Evolutionary conservation across 2,888 invertebrate genomes (phyloP), one percentile per base, ranked within the genome.

Genomic region (Parelbella ahira): DNA sequence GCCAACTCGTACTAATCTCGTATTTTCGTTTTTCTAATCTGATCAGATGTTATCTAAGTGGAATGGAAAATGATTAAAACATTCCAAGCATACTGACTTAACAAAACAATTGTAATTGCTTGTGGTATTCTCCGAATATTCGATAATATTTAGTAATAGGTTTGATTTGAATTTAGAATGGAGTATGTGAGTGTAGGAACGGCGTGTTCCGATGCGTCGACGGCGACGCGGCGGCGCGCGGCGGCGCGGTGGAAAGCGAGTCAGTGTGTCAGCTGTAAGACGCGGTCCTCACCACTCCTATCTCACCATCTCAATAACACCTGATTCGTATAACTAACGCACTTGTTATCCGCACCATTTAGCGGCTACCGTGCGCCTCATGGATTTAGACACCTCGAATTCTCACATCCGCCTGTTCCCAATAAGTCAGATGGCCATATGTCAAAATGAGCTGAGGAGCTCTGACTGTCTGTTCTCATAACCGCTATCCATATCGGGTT

Each of bases 181-280:
- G 15, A 15, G 4, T 15, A 15, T 15, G 15, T 15, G 15, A 15
- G 15, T 15, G 15, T 2, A 3, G 2, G 15, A 15, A 4, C 15
- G 15, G 2, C 15, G 28, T 27, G 27, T 7, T 39, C 44, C 34
- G n/a, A 21, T 28, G 33, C 36, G 45, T 47, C 43, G 49, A 24
- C 27, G 47, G 30, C 32, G 30, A 43, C 43, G 49, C 48, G 34
- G 29, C 37, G 37, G 49, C 45, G 60, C 47, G n/a, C 48, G 39
- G 15, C 36, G 37, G 49, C 45, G 59, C 50, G 53, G 53, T 75
- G 79, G 86, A 88, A 88, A 88, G 86, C 82, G 78, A 88, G 88
- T 84, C 86, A 87, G 87, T 88, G 68, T 88, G 88, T 86, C 88
- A 83, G 60, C 49, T 45, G 44, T 42, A 49, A 53, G 53, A 53